These are phyloP conservation scores for Morpho achilles DNA, from an alignment of 2,888 invertebrate genomes.

Conservation along the genomic window DNA sequence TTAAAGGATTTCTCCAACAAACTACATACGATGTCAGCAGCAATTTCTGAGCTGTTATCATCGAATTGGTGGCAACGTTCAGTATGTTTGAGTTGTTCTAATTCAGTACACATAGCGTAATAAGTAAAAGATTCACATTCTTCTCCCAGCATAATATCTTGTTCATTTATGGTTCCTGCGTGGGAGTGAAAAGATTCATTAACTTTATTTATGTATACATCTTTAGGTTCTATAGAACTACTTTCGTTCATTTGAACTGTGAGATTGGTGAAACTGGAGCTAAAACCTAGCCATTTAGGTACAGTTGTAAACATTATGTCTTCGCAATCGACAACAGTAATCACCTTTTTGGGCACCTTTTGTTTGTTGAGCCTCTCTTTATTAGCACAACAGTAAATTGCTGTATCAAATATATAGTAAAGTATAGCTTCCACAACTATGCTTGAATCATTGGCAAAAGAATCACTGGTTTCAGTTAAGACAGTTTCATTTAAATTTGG, in stretches of 20 bases:
- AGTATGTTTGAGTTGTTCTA: slow-evolving; percentile 4
- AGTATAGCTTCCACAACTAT: slow-evolving; percentile 59
- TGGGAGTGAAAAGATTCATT: slow-evolving; percentile 2
- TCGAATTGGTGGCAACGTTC: not conserved
- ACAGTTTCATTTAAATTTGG: slow-evolving; percentile 45
- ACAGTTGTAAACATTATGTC: slow-evolving; percentile 60
- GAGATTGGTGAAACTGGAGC: not conserved
- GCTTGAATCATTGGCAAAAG: slow-evolving; percentile 35
- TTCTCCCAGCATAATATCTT: slow-evolving; percentile 10
- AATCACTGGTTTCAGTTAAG: slow-evolving; percentile 48
- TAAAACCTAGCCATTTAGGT: slow-evolving; percentile 37
- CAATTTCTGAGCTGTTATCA: slow-evolving; percentile 15
- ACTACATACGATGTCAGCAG: slow-evolving; percentile 17
- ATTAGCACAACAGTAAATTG: slow-evolving; percentile 39
- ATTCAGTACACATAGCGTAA: slow-evolving; percentile 8
- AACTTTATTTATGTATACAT: not conserved
- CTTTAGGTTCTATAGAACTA: not conserved
- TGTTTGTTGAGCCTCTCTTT: slow-evolving; percentile 36
- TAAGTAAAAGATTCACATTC: slow-evolving; percentile 12
- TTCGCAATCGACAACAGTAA: slow-evolving; percentile 61
- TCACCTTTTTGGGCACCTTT: slow-evolving; percentile 41
- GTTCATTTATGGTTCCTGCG: not conserved
- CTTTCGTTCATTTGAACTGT: not conserved
- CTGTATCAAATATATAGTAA: slow-evolving; percentile 56
- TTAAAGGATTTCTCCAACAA: slow-evolving; percentile 26